Conservation (phyloP, 2,888 invertebrate genomes). For the Noctua janthe region DNA sequence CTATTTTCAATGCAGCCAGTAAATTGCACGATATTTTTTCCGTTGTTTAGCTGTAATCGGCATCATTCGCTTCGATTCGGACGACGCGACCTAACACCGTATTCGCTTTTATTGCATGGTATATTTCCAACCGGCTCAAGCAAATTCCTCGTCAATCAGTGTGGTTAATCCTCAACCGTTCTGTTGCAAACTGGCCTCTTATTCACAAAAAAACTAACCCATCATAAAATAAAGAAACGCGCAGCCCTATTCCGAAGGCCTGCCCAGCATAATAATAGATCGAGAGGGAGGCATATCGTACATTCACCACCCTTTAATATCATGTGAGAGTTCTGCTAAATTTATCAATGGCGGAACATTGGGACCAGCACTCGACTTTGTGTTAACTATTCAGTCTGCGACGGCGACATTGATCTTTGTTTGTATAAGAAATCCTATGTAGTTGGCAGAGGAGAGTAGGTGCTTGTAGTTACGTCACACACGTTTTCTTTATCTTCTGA, state of each 20-base stretch:
- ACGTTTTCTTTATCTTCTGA: not conserved
- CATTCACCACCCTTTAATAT: conserved; percentile 85
- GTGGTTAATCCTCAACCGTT: not conserved
- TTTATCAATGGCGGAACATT: conserved; percentile 89
- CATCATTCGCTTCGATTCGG: not conserved
- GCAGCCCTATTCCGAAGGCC: conserved; percentile 85
- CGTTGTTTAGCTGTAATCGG: no score
- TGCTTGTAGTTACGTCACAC: not conserved
- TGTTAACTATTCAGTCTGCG: conserved; percentile 85
- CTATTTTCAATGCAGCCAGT: no score
- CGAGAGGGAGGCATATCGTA: conserved; percentile 80
- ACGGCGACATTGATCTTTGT: conserved; percentile 82
- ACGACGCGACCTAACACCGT: not conserved
- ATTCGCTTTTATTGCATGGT: not conserved
- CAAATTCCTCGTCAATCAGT: not conserved
- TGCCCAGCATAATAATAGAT: conserved; percentile 89
- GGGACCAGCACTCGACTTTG: conserved; percentile 78
- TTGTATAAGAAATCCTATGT: conserved; percentile 27
- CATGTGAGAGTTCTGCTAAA: conserved; percentile 87
- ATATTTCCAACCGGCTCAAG: not conserved
- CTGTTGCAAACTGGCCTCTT: not conserved
- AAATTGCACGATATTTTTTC: no score
- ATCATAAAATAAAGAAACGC: not conserved
- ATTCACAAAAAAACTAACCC: not conserved
- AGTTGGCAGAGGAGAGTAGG: not conserved